Conservation (phyloP, 2,888 invertebrate genomes). For the Phyto melanocephala region DNA sequence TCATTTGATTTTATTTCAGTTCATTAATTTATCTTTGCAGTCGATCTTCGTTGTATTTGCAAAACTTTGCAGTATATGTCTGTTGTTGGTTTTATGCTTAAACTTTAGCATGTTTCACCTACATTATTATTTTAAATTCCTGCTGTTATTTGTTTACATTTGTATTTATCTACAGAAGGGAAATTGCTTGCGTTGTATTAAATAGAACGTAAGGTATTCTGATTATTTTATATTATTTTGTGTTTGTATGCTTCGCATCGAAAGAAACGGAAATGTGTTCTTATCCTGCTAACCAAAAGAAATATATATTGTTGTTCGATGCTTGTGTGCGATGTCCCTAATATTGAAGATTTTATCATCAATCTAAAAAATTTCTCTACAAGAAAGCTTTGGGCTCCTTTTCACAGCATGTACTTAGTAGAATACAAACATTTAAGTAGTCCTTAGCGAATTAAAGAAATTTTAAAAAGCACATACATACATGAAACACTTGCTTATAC, state of each 20-base stretch:
- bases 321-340: not conserved
- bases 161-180: no score
- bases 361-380: not conserved
- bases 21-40: not conserved
- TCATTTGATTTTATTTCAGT: slow-evolving; percentile 15
- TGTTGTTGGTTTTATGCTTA: not conserved
- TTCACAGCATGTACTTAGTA: not conserved
- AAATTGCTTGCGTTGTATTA: no score
- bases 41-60: not conserved
- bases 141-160: no score
- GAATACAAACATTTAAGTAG: not conserved
- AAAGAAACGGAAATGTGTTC: slow-evolving; percentile 31
- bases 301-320: slow-evolving; percentile 6
- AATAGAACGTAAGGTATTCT: not conserved
- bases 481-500: no score
- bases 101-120: slow-evolving; percentile 3
- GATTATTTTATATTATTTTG: not conserved
- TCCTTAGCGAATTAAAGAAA: not conserved
- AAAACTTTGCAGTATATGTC: not conserved
- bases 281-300: slow-evolving; percentile 5
- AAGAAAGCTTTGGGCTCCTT: not conserved
- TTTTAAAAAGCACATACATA: no score
- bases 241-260: not conserved
- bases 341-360: not conserved
- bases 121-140: not conserved